phyloP scores from a whole-genome alignment of 1,140 invertebrate species.

The Cryptotermes secundus region DNA sequence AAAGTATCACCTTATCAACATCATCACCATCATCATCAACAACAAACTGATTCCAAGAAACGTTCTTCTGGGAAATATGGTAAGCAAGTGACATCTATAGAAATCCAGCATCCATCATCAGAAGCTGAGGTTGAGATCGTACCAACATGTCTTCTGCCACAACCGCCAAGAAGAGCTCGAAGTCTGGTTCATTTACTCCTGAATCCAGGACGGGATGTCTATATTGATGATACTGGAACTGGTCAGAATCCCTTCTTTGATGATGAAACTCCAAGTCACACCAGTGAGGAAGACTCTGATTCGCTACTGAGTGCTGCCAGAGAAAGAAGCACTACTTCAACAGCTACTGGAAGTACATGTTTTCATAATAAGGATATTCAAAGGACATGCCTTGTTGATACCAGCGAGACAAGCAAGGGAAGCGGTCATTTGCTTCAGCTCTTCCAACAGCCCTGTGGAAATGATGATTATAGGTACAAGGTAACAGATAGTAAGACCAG shows the following conservation, averaged over 20 bases:
- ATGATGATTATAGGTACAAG: background rate
- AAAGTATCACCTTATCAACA: background rate
- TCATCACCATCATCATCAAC: background rate
- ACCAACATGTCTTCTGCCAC: constrained; percentile 60
- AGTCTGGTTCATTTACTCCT: constrained; percentile 56
- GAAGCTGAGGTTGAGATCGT: constrained; percentile 58
- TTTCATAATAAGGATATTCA: background rate
- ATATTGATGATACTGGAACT: constrained; percentile 43
- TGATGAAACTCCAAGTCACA: constrained; percentile 56
- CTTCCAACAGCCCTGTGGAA: background rate
- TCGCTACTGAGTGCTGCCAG: constrained; percentile 67
- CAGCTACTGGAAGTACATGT: background rate
- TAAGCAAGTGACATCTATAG: background rate
- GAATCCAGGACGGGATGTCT: constrained; percentile 44
- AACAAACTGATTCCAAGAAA: background rate
- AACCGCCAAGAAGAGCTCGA: constrained; percentile 58
- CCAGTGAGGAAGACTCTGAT: constrained; percentile 62
- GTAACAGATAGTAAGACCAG: background rate
- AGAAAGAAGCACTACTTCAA: constrained; percentile 34
- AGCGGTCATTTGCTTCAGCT: background rate
- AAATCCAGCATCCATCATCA: background rate
- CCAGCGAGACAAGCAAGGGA: background rate
- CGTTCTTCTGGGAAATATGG: background rate
- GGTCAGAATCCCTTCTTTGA: constrained; percentile 59
- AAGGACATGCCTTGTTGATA: background rate